Percentiles rank a stretch among this genome's conserved stretches.
Evolutionary conservation across 2,888 invertebrate genomes (phyloP).

Genomic region (Bellardia bayeri): DNA sequence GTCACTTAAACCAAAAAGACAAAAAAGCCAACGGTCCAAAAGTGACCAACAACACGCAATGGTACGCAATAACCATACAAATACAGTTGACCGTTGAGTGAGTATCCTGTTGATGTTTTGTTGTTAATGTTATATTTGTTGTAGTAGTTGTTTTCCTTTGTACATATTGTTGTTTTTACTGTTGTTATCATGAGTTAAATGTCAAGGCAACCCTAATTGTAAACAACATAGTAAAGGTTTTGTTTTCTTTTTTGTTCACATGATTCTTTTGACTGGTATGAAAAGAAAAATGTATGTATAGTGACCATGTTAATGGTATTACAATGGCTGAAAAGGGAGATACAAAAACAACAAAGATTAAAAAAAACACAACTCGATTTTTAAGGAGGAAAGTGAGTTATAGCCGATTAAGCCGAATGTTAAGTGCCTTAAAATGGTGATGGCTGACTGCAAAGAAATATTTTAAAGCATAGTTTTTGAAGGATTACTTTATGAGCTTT

Average conservation of each 20-base stretch:
- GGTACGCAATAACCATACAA: conserved; percentile 57
- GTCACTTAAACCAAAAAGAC: conserved; percentile 71
- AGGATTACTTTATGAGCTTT: background rate
- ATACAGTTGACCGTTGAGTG: conserved; percentile 50
- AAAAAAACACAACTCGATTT: background rate
- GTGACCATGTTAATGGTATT: conserved; percentile 61
- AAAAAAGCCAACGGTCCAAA: conserved; percentile 70
- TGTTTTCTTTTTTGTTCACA: background rate
- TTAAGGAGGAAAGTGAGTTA: conserved; percentile 5
- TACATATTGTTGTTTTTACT: conserved; percentile 29
- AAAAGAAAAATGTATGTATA: background rate
- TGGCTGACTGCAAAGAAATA: background rate
- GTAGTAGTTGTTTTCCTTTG: background rate
- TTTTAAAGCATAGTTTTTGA: background rate
- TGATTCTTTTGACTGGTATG: background rate
- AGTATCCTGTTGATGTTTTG: conserved; percentile 54
- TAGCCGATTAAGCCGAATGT: background rate
- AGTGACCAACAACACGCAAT: conserved; percentile 64
- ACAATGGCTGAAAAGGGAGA: conserved; percentile 46
- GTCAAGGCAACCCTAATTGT: conserved; percentile 75
- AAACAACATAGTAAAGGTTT: conserved; percentile 73
- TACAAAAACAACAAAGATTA: background rate
- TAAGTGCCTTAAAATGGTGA: background rate
- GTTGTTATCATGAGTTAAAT: conserved; percentile 69
- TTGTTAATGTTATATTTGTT: background rate